Conservation (phyloP, 2,888 invertebrate species). For the Pandemis heparana region DNA sequence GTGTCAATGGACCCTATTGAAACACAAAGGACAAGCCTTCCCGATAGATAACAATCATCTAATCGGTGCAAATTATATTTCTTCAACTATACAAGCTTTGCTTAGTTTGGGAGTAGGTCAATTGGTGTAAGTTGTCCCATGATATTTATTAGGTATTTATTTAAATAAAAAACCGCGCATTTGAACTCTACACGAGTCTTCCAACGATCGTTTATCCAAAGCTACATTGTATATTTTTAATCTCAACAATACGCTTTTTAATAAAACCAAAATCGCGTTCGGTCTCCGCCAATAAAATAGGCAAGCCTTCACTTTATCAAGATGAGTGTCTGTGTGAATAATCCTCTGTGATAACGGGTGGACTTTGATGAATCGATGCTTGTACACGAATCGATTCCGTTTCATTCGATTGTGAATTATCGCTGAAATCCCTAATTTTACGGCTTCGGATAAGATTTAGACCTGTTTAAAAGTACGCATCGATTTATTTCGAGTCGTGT, state of each 20-base stretch:
- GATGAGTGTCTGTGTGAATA: conserved; percentile 74
- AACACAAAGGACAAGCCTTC: no score
- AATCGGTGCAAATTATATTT: no score
- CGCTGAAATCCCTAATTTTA: conserved; percentile 59
- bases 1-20: no score
- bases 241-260: neutral
- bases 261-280: conserved; percentile 5
- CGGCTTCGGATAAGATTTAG: conserved; percentile 29
- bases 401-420: conserved; percentile 48
- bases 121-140: no score
- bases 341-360: conserved; percentile 65
- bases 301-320: conserved; percentile 65
- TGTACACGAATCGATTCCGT: conserved; percentile 54
- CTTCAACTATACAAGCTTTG: no score
- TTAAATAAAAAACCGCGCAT: no score
- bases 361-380: conserved; percentile 80
- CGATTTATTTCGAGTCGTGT: neutral
- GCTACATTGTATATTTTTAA: neutral
- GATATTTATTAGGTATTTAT: no score
- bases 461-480: neutral
- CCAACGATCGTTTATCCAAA: neutral
- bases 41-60: no score
- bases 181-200: no score
- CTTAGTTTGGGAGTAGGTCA: no score
- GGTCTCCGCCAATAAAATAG: conserved; percentile 10